Base-by-base conservation (phyloP, 2,113 vertebrate species). In the Nycticryphes semicollaris region DNA sequence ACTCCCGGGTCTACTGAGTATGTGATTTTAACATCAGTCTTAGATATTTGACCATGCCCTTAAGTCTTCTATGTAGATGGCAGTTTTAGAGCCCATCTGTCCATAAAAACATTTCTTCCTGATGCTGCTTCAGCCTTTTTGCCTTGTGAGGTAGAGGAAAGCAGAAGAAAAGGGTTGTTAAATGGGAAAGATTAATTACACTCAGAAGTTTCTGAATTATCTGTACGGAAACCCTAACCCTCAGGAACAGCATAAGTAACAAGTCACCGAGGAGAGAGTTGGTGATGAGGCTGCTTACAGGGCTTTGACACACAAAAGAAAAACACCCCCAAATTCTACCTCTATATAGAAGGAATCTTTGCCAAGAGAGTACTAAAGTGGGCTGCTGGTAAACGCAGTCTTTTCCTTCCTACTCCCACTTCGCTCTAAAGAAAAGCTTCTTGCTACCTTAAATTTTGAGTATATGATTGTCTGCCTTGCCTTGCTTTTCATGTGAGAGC, bases 91-190 rank as follows among this genome's bases (percentile, higher is more conserved):
- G 79, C 69, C 62, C 50, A 76, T 87, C 80, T 79, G 35, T n/a
- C 39, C 28, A 30, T 87, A 87, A 88, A 89, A 39, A 5, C 30
- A n/a, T 45, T 95, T 77, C 66, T 95, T 84, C 41, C 51, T 72
- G 41, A 14, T 17, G 11, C 21, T 35, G 35, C 60, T n/a, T 28
- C n/a, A 37, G 54, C 23, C 24, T 54, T 24, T 77, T 91, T 80
- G 88, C 94, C 95, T 97, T 94, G 84, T 87, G 85, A 80, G 76
- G 84, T 41, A 74, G 96, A 47, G 69, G 31, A 78, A 31, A 67
- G 85, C 30, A 89, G 59, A 47, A 80, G 75, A 64, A 64, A 89
- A 8, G 2, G 45, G 51, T 28, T 88, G 51, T 62, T 62, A 48
- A 66, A 45, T 54, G 35, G 77, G 74, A 27, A 31, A 66, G 48